A percentile compares a stretch with the other conserved stretches of the same genome.
Evolutionary conservation across 2,797 vertebrate species (phyloP).

Genomic region (Sus cebifrons): DNA sequence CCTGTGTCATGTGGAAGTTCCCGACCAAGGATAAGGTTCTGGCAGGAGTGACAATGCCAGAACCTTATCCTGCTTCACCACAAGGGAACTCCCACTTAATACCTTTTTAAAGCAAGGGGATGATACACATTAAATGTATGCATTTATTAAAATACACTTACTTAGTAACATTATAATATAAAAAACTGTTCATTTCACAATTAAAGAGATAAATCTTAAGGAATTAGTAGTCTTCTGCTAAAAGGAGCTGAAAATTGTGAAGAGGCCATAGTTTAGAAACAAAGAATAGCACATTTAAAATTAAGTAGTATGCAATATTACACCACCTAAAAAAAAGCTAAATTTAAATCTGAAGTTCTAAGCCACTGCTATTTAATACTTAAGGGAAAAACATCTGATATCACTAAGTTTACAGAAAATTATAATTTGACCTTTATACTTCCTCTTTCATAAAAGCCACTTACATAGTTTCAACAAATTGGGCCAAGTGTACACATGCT

Average conservation of each 20-base stretch:
- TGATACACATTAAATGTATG: background rate
- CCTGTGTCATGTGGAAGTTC: too few species aligned
- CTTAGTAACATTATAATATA: constrained; percentile 47
- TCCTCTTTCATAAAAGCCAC: background rate
- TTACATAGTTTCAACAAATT: constrained; percentile 5
- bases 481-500: constrained; percentile 7
- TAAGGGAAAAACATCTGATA: background rate
- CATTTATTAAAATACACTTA: constrained; percentile 44
- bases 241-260: constrained; percentile 25
- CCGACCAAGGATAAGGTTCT: too few species aligned
- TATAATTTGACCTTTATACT: background rate
- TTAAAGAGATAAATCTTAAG: constrained; percentile 55
- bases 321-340: background rate
- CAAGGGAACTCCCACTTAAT: too few species aligned
- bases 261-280: constrained; percentile 17
- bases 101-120: constrained; percentile 15
- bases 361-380: constrained; percentile 14
- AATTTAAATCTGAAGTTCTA: constrained; percentile 48
- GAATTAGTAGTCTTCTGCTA: constrained; percentile 17
- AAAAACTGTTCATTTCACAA: constrained; percentile 35
- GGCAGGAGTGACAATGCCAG: too few species aligned
- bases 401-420: constrained; percentile 39
- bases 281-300: constrained; percentile 25
- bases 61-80: too few species aligned
- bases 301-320: background rate